These are phyloP conservation scores for Barbus barbus DNA, from an alignment of 2,113 vertebrate genomes.

Conservation along the genomic window DNA sequence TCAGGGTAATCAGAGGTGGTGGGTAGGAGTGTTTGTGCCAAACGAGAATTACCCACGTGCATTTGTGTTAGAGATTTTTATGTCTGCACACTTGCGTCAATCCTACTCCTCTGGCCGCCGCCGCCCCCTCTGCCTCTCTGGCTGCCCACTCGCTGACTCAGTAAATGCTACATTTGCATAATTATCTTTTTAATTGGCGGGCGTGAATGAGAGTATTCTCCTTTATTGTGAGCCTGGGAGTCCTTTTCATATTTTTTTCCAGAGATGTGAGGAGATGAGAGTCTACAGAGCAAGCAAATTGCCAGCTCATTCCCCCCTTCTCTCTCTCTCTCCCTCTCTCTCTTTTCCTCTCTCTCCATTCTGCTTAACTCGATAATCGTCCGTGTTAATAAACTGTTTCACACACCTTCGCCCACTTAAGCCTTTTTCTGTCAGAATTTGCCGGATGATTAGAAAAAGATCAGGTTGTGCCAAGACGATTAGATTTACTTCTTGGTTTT, in stretches of 20 bases:
- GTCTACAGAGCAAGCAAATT: slow-evolving; percentile 72
- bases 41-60: slow-evolving; percentile 41
- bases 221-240: slow-evolving; percentile 68
- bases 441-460: slow-evolving; percentile 63
- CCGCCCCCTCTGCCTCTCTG: slow-evolving; percentile 54
- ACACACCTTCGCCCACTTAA: slow-evolving; percentile 61
- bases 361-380: slow-evolving; percentile 74
- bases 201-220: slow-evolving; percentile 62
- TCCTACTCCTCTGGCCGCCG: slow-evolving; percentile 61
- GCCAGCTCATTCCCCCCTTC: slow-evolving; percentile 71
- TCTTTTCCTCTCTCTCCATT: slow-evolving; percentile 45
- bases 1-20: slow-evolving; percentile 64
- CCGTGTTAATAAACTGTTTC: slow-evolving; percentile 68
- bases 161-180: slow-evolving; percentile 83
- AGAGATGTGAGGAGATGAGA: slow-evolving; percentile 65
- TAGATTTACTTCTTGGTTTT: slow-evolving; percentile 51
- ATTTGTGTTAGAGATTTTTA: slow-evolving; percentile 41
- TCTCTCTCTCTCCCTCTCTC: slow-evolving; percentile 27
- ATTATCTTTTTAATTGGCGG: slow-evolving; percentile 78
- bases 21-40: slow-evolving; percentile 37
- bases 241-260: slow-evolving; percentile 67
- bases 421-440: slow-evolving; percentile 62
- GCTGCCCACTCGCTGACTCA: slow-evolving; percentile 78
- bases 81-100: slow-evolving; percentile 56
- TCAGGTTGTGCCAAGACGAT: slow-evolving; percentile 47